Evolutionary conservation across 1,140 invertebrate species (phyloP).

Genomic region (Cepaea nemoralis): DNA sequence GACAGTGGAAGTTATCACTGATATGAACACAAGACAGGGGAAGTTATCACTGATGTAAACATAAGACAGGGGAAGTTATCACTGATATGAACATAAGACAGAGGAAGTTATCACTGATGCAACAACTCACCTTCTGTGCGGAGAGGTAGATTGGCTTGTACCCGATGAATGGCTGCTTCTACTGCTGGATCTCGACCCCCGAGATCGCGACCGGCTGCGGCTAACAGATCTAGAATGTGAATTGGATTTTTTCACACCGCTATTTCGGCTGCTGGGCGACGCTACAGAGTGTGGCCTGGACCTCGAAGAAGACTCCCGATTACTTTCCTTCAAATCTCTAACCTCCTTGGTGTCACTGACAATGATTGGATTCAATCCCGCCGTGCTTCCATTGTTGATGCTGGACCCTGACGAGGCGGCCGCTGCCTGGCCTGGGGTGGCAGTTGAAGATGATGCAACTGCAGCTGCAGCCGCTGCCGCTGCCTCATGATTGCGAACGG

Average conservation of each 20-base stretch:
- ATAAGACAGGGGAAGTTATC: no score
- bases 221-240: conserved; percentile 57
- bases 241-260: conserved; percentile 44
- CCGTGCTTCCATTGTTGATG: neutral
- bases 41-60: no score
- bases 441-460: neutral
- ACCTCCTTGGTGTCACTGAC: conserved; percentile 20
- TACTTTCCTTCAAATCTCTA: conserved; percentile 6
- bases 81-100: no score
- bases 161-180: conserved; percentile 63
- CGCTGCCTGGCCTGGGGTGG: neutral
- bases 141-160: conserved; percentile 72
- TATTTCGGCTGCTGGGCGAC: conserved; percentile 34
- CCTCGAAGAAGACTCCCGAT: neutral
- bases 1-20: no score
- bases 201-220: conserved; percentile 56
- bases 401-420: neutral
- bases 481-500: conserved; percentile 38
- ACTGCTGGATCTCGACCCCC: conserved; percentile 61
- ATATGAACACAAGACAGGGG: no score
- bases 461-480: conserved; percentile 9
- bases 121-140: conserved; percentile 71
- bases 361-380: conserved; percentile 9
- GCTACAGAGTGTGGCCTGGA: conserved; percentile 27
- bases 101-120: no score